A percentile compares a stretch with the other conserved stretches of the same genome.
These are phyloP conservation scores for Sinella curviseta DNA, from an alignment of 1,140 invertebrate species.

Conservation along the genomic window DNA sequence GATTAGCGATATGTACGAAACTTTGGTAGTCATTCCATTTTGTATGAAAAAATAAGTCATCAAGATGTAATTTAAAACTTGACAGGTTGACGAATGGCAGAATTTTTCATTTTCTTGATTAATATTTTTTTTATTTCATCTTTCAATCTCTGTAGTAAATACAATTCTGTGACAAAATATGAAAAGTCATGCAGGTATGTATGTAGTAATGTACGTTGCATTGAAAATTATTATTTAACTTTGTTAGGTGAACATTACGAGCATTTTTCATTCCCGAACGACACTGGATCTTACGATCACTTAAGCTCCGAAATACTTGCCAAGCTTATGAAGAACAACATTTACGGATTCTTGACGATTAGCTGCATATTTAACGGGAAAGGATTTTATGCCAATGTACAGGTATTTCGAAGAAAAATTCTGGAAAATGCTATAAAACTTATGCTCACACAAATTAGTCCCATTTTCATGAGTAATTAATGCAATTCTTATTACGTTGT, in stretches of 20 bases:
- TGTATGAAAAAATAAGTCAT: too few species aligned
- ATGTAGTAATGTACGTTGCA: background rate
- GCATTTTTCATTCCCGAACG: conserved; percentile 50
- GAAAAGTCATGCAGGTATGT: background rate
- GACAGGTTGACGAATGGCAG: background rate
- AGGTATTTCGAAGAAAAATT: conserved; percentile 50
- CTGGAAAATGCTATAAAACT: background rate
- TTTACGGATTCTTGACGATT: conserved; percentile 56
- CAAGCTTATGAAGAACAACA: conserved; percentile 19
- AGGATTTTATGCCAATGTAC: conserved; percentile 57
- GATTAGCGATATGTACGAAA: too few species aligned
- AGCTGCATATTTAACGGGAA: conserved; percentile 58
- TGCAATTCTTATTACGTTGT: background rate
- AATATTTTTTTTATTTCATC: too few species aligned
- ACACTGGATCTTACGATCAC: conserved; percentile 52
- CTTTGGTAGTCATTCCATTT: conserved; percentile 15
- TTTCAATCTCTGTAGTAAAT: too few species aligned
- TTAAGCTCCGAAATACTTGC: conserved; percentile 36
- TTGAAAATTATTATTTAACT: background rate
- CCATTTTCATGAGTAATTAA: background rate
- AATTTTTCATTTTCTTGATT: background rate
- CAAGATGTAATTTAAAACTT: too few species aligned
- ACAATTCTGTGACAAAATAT: too few species aligned
- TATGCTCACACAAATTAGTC: too few species aligned
- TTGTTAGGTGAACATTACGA: background rate